A percentile compares a stretch with the other conserved stretches of the same genome.
phyloP scores from a whole-genome alignment of 2,888 invertebrate genomes.

The Aphodius granarius region DNA sequence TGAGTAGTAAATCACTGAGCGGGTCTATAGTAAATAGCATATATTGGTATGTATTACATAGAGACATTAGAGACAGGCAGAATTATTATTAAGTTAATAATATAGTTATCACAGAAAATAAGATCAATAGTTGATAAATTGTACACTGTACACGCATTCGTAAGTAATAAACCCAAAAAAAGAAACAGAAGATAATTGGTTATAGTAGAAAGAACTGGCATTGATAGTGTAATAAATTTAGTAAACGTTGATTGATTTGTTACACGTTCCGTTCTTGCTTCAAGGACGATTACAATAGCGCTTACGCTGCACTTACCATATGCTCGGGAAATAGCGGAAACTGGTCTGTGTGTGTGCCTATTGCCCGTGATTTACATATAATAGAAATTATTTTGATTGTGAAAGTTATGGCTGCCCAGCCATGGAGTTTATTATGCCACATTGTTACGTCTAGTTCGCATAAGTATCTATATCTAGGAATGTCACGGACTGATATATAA shows the following conservation, averaged over 20 bases:
- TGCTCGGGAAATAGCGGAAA: background rate
- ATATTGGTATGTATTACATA: too few relatives aligned
- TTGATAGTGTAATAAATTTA: background rate
- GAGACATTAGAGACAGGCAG: too few relatives aligned
- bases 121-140: background rate
- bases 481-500: background rate
- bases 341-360: background rate
- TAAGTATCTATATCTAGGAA: background rate
- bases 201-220: background rate
- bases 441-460: background rate
- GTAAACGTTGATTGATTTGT: background rate
- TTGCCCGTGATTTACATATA: conserved; percentile 26
- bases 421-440: background rate
- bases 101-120: background rate
- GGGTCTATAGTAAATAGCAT: too few relatives aligned
- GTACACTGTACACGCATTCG: background rate
- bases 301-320: background rate
- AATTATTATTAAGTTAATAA: background rate
- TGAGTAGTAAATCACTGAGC: too few relatives aligned
- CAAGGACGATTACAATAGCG: background rate
- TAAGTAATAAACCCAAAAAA: background rate
- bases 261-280: background rate
- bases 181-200: background rate
- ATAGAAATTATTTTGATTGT: conserved; percentile 28
- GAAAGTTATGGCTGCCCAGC: conserved; percentile 23